Conservation (phyloP, 2,797 vertebrate species). For the Lepidocolaptes lacrymiger region DNA sequence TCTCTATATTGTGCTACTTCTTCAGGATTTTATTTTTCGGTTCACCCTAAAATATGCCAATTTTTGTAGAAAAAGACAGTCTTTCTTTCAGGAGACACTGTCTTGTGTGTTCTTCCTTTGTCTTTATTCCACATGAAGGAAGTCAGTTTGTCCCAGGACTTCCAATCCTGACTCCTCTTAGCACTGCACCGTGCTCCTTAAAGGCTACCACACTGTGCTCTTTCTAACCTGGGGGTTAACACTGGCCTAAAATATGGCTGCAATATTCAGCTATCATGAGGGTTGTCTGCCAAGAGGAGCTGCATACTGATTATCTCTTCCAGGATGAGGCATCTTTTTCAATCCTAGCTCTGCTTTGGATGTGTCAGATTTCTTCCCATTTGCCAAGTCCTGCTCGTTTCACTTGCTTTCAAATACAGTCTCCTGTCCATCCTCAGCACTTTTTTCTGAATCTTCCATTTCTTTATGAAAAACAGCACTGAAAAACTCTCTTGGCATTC, state of each 20-base stretch:
- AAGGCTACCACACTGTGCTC: not conserved
- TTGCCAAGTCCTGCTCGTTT: not conserved
- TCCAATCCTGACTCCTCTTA: not conserved
- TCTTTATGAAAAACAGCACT: not conserved
- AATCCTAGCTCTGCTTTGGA: not conserved
- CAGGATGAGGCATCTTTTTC: not conserved
- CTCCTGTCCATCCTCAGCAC: not conserved
- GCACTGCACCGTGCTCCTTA: not conserved
- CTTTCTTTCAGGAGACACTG: not conserved
- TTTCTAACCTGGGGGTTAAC: not conserved
- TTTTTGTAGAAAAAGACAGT: not conserved
- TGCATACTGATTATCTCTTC: not conserved
- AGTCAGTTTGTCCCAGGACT: not conserved
- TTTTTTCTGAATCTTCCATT: not conserved
- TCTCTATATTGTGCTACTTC: not conserved
- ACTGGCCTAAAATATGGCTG: not conserved
- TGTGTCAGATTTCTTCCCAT: not conserved
- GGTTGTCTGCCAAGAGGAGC: fast-evolving
- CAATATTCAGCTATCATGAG: not conserved
- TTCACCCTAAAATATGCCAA: not conserved
- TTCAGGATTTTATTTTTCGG: not conserved
- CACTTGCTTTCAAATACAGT: not conserved
- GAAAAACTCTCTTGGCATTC: not conserved
- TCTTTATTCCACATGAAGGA: not conserved
- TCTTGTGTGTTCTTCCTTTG: not conserved